Evolutionary conservation across 23 tunicate genomes (phyloP).

Genomic region (Trididemnum clinides): DNA sequence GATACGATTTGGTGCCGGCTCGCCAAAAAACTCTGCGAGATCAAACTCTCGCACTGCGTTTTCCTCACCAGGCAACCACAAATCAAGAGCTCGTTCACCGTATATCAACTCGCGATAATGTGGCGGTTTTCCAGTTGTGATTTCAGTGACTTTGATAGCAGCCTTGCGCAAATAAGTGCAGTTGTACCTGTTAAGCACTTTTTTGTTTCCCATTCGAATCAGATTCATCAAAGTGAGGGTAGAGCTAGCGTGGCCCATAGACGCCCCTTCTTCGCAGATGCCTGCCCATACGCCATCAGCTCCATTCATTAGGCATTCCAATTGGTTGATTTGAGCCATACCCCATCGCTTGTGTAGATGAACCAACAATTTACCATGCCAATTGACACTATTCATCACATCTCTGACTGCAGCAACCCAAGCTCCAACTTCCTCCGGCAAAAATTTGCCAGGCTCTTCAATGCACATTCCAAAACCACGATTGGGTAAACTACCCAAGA

Average conservation of each 20-base stretch:
- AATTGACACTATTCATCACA: conserved; percentile 14
- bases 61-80: conserved; percentile 36
- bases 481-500: conserved; percentile 14
- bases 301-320: conserved; percentile 49
- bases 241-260: conserved; percentile 39
- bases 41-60: conserved; percentile 13
- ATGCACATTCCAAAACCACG: conserved; percentile 42
- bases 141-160: conserved; percentile 26
- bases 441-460: conserved; percentile 32
- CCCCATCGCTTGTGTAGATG: conserved; percentile 40
- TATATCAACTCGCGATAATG: conserved; percentile 40
- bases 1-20: conserved; percentile 24
- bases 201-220: conserved; percentile 40
- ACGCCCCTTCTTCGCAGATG: conserved; percentile 33
- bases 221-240: conserved; percentile 34
- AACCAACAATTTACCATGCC: conserved; percentile 26
- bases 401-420: conserved; percentile 32
- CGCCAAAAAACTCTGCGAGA: conserved; percentile 17
- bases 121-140: conserved; percentile 32
- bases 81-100: conserved; percentile 35
- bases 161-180: conserved; percentile 23
- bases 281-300: conserved; percentile 46
- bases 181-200: conserved; percentile 12
- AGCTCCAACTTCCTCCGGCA: conserved; percentile 36
- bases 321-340: conserved; percentile 18